phyloP scores from a whole-genome alignment of 2,113 vertebrate genomes.

The Otolemur garnettii region DNA sequence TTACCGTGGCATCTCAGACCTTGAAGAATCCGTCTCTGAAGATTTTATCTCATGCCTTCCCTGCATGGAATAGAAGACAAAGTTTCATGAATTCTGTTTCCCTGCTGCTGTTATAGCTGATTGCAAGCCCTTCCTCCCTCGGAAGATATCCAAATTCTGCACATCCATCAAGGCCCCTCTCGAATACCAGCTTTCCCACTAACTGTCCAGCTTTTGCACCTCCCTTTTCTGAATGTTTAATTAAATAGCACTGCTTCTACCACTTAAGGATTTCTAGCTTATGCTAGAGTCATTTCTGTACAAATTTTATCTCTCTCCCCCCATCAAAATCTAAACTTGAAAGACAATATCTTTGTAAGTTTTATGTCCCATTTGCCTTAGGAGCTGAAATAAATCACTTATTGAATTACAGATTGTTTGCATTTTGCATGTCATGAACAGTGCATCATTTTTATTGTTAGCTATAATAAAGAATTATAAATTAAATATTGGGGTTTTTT shows the following conservation, averaged over 20 bases:
- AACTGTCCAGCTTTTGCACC: not conserved
- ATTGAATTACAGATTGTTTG: not conserved
- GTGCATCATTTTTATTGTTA: not conserved
- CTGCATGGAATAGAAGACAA: fast-evolving
- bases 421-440: not conserved
- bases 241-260: not conserved
- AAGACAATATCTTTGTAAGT: not conserved
- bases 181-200: not conserved
- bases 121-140: not conserved
- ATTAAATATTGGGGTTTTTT: not conserved
- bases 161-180: too few relatives aligned
- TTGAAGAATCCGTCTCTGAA: not conserved
- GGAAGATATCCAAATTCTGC: not conserved
- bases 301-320: not conserved
- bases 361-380: not conserved
- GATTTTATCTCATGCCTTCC: not conserved
- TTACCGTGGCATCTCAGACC: fast-evolving
- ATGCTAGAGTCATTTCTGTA: not conserved
- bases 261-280: not conserved
- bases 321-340: not conserved
- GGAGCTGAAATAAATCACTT: not conserved
- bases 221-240: not conserved
- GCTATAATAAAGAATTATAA: not conserved
- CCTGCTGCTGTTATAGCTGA: too few relatives aligned
- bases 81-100: too few relatives aligned